Base-by-base conservation (phyloP, 1,140 invertebrate genomes). In the Drosophila kanapiae region DNA sequence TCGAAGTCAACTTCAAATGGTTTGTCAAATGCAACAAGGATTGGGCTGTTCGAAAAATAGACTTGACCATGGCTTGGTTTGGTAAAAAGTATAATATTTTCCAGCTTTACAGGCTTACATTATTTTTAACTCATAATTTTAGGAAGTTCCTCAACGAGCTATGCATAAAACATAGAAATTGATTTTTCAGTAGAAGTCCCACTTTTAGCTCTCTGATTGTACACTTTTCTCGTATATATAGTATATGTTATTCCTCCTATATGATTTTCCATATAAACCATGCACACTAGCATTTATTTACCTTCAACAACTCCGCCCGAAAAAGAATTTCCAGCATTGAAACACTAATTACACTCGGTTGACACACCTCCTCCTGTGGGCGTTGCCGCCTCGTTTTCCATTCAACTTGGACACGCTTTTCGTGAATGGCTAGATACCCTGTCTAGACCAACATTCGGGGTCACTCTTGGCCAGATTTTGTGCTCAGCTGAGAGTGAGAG, bases 301-400 rank as follows among this genome's bases (percentile, higher is more conserved):
- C 69, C 53, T 49, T 60, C 68, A 60, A 42, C 70, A 72, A 40
- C 68, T 60, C 68, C 70, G 69, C 70, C 70, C 69, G 4, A 23
- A 42, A 35, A 18, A 40, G 45, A 62, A 62, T 75, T 56, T 48
- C 35, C 29, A 29, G 29, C 69, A 59, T 57, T 77, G 75, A 69
- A 77, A 59, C 75, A 33, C 74, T 78, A 78, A 78, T 78, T 78
- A 78, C 63, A 53, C 16, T 35, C 49, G 33, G 40, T 51, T 54
- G 71, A 29, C 57, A 75, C 71, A 38, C 71, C 69, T 49, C 40
- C 69, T 49, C 33, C 48, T 13, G 33, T 13, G 53, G 53, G 53
- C 53, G 53, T 56, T n/a, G 35, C 53, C 35, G 29, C 16, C 62
- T 40, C 38, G 35, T 49, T 67, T 29, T 53, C 48, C 10, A 29